phyloP scores from a whole-genome alignment of 2,797 vertebrate species.

The Simalia tracyae region DNA sequence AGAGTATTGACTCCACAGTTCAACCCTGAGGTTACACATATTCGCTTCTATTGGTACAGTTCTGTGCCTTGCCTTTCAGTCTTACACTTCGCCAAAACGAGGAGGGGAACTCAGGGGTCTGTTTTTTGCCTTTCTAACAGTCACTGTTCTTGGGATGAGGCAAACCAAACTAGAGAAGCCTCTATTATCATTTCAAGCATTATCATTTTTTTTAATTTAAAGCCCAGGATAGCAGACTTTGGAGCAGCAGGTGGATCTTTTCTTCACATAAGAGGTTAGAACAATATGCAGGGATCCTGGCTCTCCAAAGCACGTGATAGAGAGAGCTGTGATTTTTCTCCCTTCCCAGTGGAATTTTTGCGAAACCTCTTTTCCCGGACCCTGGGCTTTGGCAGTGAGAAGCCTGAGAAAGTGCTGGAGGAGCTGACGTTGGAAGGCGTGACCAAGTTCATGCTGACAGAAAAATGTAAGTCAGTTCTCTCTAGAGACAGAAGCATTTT shows the following conservation, averaged over 20 bases:
- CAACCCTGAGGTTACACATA: not conserved
- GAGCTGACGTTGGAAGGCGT: constrained; percentile 85
- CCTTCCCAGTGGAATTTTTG: constrained; percentile 85
- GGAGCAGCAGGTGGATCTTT: not conserved
- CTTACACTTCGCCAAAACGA: not conserved
- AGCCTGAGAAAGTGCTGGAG: constrained; percentile 82
- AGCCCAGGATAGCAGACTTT: not conserved
- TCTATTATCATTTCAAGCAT: not conserved
- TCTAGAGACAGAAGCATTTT: not conserved
- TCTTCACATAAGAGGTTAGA: not conserved
- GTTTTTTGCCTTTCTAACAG: not conserved
- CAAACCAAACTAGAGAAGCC: not conserved
- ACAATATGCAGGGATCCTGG: not conserved
- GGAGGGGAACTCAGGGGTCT: not conserved
- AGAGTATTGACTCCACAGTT: no score
- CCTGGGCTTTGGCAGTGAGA: constrained; percentile 77
- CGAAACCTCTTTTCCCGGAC: constrained; percentile 85
- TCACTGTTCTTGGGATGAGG: not conserved
- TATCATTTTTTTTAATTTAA: not conserved
- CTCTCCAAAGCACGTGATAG: no score
- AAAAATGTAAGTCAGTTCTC: constrained; percentile 79
- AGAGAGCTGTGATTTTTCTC: not conserved
- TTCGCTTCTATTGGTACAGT: not conserved
- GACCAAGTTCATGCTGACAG: constrained; percentile 83
- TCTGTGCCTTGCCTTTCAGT: not conserved